Base-by-base conservation (phyloP, 1,140 invertebrate species). In the Atopsyche davidsoni region DNA sequence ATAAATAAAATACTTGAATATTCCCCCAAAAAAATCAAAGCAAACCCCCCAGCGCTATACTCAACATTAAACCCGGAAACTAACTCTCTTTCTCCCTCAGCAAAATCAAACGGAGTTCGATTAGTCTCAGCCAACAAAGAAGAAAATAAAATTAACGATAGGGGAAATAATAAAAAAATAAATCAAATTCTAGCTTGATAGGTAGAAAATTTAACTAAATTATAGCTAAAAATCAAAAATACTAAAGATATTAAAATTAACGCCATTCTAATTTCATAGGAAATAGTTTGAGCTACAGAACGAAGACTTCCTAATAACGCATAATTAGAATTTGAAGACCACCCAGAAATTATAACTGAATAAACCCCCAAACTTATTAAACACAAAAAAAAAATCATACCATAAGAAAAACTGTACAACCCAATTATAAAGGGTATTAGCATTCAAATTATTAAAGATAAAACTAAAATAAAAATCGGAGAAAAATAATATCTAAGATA, bases 11-110 rank as follows among this genome's bases (percentile, higher is more conserved):
- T 81, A 65, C 68, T 80, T 31, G 64, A 62, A 77, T 86, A 86
- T 61, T 86, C 81, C 24, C 73, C 69, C 65, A 86, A 74, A 80
- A 85, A 85, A 77, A 86, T 77, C 66, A 85, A 73, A 54, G 78
- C 75, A 83, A 86, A 86, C n/a, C 66, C 67, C 0, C 73, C 71
- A 63, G 75, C 75, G 70, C 75, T 73, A 75, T 82, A 86, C 58
- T 86, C 83, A 63, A 79, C 68, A 79, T 86, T 86, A 83, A 82
- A 87, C 7, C 82, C 82, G 19, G 80, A 87, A 59, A 86, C 80
- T 73, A 86, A 76, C 64, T 87, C 82, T 36, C 78, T 83, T 63
- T 87, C 81, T 0, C 80, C 79, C 60, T 86, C 82, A 59, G 79
- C 75, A 77, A 87, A 85, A 83, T 87, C 83, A 83, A 85, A 86